Conservation (phyloP, 2,113 vertebrate species). For the Cygnus buccinator region DNA sequence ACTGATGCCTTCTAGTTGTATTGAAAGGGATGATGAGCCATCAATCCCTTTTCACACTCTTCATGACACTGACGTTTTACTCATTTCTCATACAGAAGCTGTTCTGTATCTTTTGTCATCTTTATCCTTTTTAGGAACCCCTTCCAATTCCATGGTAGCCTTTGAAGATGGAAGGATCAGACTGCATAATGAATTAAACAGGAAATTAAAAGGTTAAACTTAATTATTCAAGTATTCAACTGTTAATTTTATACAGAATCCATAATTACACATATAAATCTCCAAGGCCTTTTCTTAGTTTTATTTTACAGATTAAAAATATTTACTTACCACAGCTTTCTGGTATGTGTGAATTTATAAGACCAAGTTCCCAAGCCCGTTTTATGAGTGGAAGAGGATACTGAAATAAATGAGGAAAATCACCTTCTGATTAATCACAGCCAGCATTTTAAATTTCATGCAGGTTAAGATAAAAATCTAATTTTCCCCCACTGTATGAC, state of each 20-base stretch:
- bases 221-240: background rate
- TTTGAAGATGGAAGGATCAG: background rate
- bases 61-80: background rate
- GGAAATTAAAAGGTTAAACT: background rate
- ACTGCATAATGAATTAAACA: background rate
- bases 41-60: background rate
- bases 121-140: background rate
- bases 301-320: background rate
- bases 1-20: background rate
- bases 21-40: background rate
- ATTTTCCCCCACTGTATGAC: background rate
- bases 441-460: background rate
- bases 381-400: conserved; percentile 90
- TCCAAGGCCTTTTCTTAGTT: background rate
- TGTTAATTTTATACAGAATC: background rate
- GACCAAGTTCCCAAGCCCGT: conserved; percentile 91
- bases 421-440: background rate
- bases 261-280: background rate
- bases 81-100: background rate
- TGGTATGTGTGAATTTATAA: conserved; percentile 91
- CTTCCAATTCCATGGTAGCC: too few relatives aligned
- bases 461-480: background rate
- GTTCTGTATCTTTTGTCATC: background rate
- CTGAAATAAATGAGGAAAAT: conserved; percentile 66
- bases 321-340: conserved; percentile 84